phyloP scores from a whole-genome alignment of 1,140 invertebrate species.

The Pentalonia nigronervosa region DNA sequence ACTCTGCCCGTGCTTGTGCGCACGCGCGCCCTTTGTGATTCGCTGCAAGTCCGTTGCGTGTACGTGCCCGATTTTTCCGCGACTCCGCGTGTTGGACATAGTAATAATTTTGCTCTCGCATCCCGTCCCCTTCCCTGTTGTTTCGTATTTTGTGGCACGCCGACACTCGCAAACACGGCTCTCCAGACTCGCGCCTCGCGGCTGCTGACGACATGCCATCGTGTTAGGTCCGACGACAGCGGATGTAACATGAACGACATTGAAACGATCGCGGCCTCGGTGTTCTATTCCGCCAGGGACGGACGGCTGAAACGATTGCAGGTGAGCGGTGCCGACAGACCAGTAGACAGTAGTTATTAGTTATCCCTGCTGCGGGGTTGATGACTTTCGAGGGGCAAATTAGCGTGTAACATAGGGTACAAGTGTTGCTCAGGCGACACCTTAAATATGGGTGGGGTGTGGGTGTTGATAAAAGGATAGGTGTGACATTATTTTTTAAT shows the following conservation, averaged over 20 bases:
- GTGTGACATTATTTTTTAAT: no score
- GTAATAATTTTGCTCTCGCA: not conserved
- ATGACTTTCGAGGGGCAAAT: no score
- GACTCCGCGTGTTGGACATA: not conserved
- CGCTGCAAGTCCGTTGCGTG: not conserved
- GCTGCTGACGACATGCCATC: constrained; percentile 38
- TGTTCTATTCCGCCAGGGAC: constrained; percentile 46
- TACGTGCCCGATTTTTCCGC: not conserved
- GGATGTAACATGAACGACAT: constrained; percentile 50
- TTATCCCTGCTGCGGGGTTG: not conserved
- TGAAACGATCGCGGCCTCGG: constrained; percentile 29
- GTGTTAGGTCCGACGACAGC: constrained; percentile 48
- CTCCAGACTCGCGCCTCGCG: constrained; percentile 42
- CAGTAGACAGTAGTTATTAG: no score
- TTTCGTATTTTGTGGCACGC: not conserved
- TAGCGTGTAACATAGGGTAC: no score
- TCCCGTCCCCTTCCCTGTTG: not conserved
- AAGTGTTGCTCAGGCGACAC: no score
- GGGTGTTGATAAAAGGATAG: no score
- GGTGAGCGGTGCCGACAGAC: not conserved
- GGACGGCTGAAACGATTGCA: constrained; percentile 25
- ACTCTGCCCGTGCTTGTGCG: not conserved
- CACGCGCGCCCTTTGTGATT: not conserved
- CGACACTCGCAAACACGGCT: constrained; percentile 33
- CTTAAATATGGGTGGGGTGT: no score